Evolutionary conservation across 1,140 invertebrate species (phyloP), one percentile per base, ranked within the genome.

Genomic region (Lasioglossum baleicum): DNA sequence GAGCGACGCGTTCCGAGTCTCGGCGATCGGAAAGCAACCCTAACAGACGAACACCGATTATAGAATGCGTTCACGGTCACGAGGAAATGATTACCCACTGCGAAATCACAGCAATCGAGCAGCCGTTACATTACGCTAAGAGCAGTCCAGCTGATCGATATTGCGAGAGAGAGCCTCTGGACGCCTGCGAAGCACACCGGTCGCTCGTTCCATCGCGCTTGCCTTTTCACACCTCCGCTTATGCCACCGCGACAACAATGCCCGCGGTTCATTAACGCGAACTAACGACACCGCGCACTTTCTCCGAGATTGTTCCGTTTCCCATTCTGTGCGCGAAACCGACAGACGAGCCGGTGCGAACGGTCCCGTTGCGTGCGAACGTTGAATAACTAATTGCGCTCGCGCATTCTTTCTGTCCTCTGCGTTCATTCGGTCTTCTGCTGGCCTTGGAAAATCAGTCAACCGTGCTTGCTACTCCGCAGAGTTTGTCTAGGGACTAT

Each of bases 101-200:
- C 53, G 35, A 56, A 58, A 76, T 75, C 40, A 61, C 5, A 20
- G 44, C 15, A n/a, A 61, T 68, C 65, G 22, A 67, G 31, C 11
- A 2, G 8, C 26, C 17, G 40, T 35, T 58, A 5, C 17, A 31
- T 70, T 56, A 20, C n/a, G 51, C 66, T 67, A 56, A 70, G 53
- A 67, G n/a, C 40, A 22, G 10, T 48, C 42, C 51, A 15, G 64
- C 17, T 42, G 48, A 72, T 78, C 75, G 69, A 78, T 78, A 72
- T 20, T 15, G n/a, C 60, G n/a, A 64, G 51, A 71, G 31, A 35
- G 35, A 35, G 35, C 35, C 35, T 35, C 35, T 35, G 35, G 5
- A 1, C 35, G 35, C 35, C 35, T 35, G 35, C 35, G 35, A 35
- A 35, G 35, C 35, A 35, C 35, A 35, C 35, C 35, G 35, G 5